Evolutionary conservation across 2,797 vertebrate genomes (phyloP).

Genomic region (Melanotaenia maccullochi): DNA sequence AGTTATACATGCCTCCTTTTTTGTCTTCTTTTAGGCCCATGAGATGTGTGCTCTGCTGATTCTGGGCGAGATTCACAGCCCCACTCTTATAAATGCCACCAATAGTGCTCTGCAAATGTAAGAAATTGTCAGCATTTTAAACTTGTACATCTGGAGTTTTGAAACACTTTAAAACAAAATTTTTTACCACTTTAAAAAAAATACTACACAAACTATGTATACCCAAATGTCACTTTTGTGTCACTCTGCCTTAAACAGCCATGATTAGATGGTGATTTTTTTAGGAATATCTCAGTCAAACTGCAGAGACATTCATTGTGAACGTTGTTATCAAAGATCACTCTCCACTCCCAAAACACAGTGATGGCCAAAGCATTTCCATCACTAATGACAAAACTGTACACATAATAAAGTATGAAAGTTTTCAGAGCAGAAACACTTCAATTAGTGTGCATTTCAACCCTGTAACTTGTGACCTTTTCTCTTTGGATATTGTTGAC

Average conservation of each 20-base stretch:
- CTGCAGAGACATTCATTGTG: too few species aligned
- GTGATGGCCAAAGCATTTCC: too few species aligned
- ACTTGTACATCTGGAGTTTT: not conserved
- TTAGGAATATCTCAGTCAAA: too few species aligned
- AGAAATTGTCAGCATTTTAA: conserved; percentile 67
- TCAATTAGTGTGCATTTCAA: too few species aligned
- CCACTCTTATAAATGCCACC: conserved; percentile 96
- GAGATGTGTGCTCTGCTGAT: conserved; percentile 99
- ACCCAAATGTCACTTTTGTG: not conserved
- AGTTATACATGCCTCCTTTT: not conserved
- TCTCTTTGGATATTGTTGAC: too few species aligned
- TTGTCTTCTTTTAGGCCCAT: conserved; percentile 85
- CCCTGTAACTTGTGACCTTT: too few species aligned
- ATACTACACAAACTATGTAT: not conserved
- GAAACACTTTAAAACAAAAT: not conserved
- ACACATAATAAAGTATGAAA: too few species aligned
- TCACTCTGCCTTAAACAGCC: not conserved
- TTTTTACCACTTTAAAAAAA: not conserved
- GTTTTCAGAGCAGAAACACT: too few species aligned
- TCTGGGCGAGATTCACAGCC: conserved; percentile 95
- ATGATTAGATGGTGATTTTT: too few species aligned
- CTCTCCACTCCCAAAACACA: too few species aligned
- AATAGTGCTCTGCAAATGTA: conserved; percentile 97
- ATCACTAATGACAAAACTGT: too few species aligned
- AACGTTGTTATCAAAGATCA: not conserved